Conservation (phyloP, 2,888 invertebrate species). For the Camptogramma bilineatum region DNA sequence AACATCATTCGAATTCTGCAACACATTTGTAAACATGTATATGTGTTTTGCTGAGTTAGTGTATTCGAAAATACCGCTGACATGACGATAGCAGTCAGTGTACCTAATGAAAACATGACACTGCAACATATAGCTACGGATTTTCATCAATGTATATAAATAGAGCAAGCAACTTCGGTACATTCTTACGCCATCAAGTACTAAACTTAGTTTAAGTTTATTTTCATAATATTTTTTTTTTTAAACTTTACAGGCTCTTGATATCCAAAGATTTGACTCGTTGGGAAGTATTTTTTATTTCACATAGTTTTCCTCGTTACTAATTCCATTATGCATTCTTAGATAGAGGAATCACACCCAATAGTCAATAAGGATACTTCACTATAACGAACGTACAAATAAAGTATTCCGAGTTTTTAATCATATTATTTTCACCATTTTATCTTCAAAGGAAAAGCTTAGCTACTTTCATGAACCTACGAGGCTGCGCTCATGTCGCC, state of each 20-base stretch:
- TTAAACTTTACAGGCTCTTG: no score
- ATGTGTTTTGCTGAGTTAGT: not conserved
- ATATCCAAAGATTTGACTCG: no score
- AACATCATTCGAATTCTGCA: not conserved
- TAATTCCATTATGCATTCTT: no score
- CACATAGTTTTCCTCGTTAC: no score
- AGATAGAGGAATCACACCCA: no score
- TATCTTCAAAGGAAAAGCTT: no score
- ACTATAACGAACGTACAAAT: no score
- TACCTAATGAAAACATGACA: constrained; percentile 26
- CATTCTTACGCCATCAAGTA: not conserved
- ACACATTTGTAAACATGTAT: not conserved
- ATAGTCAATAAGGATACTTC: no score
- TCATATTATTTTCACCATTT: no score
- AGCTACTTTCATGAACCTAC: not conserved
- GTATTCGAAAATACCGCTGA: constrained; percentile 25
- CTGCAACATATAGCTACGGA: constrained; percentile 13
- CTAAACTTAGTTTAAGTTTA: not conserved
- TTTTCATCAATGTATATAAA: constrained; percentile 12
- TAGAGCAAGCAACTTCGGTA: not conserved
- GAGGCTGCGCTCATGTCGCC: not conserved
- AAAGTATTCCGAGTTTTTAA: no score
- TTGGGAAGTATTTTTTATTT: no score
- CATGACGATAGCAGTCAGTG: constrained; percentile 15
- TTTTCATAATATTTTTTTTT: no score